Conservation (phyloP, 2,797 vertebrate species). For the Spatula clypeata region DNA sequence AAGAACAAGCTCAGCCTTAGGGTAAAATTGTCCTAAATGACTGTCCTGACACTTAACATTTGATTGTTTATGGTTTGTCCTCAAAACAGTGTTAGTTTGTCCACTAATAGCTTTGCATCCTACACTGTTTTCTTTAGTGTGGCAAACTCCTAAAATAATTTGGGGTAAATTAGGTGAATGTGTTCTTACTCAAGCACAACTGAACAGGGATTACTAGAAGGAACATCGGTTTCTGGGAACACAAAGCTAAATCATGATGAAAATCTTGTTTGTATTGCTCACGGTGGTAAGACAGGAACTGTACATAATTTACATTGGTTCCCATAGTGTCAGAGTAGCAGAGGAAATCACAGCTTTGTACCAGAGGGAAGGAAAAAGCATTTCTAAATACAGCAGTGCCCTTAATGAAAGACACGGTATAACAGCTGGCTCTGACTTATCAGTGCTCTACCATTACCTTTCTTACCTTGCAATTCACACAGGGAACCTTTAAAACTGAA, state of each 20-base stretch:
- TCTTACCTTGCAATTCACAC: background rate
- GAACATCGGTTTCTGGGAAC: background rate
- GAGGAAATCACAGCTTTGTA: background rate
- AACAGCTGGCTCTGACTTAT: background rate
- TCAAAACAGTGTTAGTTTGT: constrained; percentile 18
- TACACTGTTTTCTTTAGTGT: background rate
- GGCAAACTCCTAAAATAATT: background rate
- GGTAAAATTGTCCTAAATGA: constrained; percentile 31
- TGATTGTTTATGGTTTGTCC: constrained; percentile 33
- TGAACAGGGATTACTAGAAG: background rate
- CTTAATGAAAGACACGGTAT: background rate
- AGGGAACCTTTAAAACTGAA: background rate
- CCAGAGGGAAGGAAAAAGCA: background rate
- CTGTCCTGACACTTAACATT: background rate
- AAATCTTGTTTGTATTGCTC: background rate
- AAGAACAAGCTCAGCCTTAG: constrained; percentile 36
- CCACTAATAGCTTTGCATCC: background rate
- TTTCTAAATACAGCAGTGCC: background rate
- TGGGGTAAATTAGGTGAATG: background rate
- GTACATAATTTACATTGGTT: background rate
- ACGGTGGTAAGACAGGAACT: background rate
- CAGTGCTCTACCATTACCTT: background rate
- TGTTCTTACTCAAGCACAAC: background rate
- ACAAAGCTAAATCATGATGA: background rate
- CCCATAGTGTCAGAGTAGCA: background rate